Conservation (phyloP, 2,113 vertebrate species). For the Pyxicephalus adspersus region DNA sequence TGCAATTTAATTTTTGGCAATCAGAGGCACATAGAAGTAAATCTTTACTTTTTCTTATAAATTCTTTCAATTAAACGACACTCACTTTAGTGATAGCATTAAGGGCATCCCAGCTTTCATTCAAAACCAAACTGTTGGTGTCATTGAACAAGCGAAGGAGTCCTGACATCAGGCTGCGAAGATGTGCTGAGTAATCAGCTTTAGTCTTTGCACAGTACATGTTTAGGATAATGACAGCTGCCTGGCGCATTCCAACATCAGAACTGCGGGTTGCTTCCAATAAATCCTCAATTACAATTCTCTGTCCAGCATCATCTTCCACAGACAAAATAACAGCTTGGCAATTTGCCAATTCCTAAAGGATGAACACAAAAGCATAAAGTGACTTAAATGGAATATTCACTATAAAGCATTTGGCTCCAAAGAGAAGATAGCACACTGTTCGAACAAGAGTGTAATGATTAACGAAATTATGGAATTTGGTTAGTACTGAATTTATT, state of each 20-base stretch:
- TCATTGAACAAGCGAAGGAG: conserved; percentile 94
- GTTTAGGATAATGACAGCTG: conserved; percentile 89
- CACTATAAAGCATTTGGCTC: no score
- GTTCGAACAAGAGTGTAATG: no score
- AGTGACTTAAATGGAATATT: no score
- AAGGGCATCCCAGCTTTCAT: conserved; percentile 96
- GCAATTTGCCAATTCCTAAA: conserved; percentile 90
- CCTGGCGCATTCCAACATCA: conserved; percentile 88
- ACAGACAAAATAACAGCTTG: conserved; percentile 94
- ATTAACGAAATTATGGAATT: no score
- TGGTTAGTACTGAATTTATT: no score
- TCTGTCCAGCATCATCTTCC: conserved; percentile 91
- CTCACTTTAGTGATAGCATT: conserved; percentile 94
- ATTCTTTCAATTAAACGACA: background rate
- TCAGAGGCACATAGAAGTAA: background rate
- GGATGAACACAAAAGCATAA: background rate
- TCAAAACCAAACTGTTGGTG: conserved; percentile 83
- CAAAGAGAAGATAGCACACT: no score
- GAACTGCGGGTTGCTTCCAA: conserved; percentile 87
- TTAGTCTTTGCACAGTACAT: conserved; percentile 92
- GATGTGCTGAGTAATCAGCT: conserved; percentile 87
- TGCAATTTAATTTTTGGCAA: conserved; percentile 58
- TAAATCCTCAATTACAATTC: conserved; percentile 94
- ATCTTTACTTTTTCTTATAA: background rate
- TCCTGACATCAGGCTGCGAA: conserved; percentile 86